phyloP scores from a whole-genome alignment of 2,797 vertebrate species.

The Rhinoraja longicauda region DNA sequence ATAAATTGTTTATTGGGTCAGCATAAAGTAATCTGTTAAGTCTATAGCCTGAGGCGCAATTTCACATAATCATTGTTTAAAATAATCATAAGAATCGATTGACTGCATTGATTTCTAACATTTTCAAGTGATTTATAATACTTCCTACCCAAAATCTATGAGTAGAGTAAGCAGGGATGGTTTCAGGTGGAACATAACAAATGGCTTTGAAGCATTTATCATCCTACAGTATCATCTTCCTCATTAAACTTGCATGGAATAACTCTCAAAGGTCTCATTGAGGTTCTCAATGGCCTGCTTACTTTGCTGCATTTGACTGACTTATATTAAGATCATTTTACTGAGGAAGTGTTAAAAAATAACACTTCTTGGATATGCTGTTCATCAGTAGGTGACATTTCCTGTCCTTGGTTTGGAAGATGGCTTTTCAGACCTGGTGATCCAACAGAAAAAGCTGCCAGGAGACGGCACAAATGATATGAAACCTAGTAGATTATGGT shows the following conservation, averaged over 20 bases:
- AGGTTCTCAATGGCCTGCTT: neutral
- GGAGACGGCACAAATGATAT: neutral
- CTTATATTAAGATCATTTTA: conserved; percentile 32
- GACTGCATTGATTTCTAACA: neutral
- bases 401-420: neutral
- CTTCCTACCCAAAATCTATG: conserved; percentile 23
- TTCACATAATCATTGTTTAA: conserved; percentile 31
- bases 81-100: conserved; percentile 29
- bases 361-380: conserved; percentile 1
- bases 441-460: neutral
- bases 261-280: neutral
- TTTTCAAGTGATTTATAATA: neutral
- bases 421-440: neutral
- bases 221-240: conserved; percentile 17
- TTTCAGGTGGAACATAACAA: conserved; percentile 20
- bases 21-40: neutral
- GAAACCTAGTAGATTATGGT: conserved; percentile 12
- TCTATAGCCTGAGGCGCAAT: conserved; percentile 25
- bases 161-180: neutral
- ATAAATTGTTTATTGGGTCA: neutral
- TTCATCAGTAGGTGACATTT: conserved; percentile 1
- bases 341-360: conserved; percentile 38
- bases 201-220: conserved; percentile 18
- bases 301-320: conserved; percentile 29
- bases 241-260: conserved; percentile 31